Base-by-base conservation (phyloP, 2,888 invertebrate genomes). In the Metopia argyrocephala region DNA sequence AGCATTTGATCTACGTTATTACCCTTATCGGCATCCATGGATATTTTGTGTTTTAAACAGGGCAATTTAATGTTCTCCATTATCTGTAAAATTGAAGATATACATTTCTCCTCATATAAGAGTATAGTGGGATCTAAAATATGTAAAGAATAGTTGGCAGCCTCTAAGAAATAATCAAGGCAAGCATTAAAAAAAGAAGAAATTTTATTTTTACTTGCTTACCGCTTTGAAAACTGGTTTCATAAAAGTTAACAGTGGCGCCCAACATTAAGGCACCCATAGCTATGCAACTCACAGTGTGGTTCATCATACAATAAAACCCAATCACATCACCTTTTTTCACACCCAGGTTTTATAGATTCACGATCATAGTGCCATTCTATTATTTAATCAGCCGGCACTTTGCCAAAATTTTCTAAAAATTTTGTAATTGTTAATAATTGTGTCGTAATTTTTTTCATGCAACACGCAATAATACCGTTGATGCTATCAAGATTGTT, bases 221-320 rank as follows among this genome's bases (percentile, higher is more conserved):
- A 84, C 84, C 82, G 52, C 21, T 68, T 45, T 71, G 9, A 23
- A 83, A 83, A 5, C 28, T 79, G 0, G 78, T 82, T 57, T 84
- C 84, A 66, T 83, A 84, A 28, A 83, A 83, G 54, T 83, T 83
- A 0, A 84, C 59, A 0, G 73, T 71, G 0, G 76, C 78, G 23
- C 83, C 83, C 18, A 83, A 28, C 48, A 78, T 68, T 48, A 73
- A 83, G n/a, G 74, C 75, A 7, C 80, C 83, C 61, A 83, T 76
- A 1, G 82, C 65, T 1, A 83, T 59, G 7, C 79, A 75, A 4
- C 82, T 82, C 2, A 75, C 18, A 20, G 66, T 71, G 6, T 31
- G 18, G 59, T 83, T 82, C 9, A 62, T 54, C 64, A 68, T 73
- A 0, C 83, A 79, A 59, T 78, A 83, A 7, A 84, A 18, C 0